Base-by-base conservation (phyloP, 2,797 vertebrate species). In the Tadarida brasiliensis region DNA sequence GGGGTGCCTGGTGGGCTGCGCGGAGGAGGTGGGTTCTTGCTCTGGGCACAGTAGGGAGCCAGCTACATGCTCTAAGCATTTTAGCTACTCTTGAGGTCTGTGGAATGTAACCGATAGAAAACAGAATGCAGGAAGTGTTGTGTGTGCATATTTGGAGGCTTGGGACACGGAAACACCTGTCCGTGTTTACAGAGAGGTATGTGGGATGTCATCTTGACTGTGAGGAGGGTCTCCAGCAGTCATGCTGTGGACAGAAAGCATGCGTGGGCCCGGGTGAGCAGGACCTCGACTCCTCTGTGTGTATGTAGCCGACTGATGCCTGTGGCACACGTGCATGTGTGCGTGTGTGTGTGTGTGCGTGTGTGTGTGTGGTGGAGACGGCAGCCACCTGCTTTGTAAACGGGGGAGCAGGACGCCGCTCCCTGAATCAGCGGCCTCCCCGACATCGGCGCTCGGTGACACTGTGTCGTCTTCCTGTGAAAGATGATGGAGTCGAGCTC, bases 111-210 rank as follows among this genome's bases (percentile, higher is more conserved):
- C 11, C 35, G 2, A 17, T 28, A 76, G 94, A 56, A 68, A 93
- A 57, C 22, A 78, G 39, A 33, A 51, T 61, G 30, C 24, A 19
- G 39, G 76, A 56, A 39, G 30, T 15, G 5, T 0, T 19, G 7
- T 30, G 28, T 15, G 28, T 71, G 14, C 86, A 81, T 59, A 15
- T 44, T 22, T 19, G 44, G 44, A 78, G 57, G 24, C 2, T 22
- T 33, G 57, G 61, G 51, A 68, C 35, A 15, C 54, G 56, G 54
- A 59, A 71, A 35, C 22, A 11, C 63, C 30, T 15, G 49, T 39
- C 77, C 63, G 24, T 71, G 73, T 87, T 91, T 78, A 73, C 8
- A 67, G 92, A 80, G 90, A 51, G 33, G 28, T 59, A 10, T 11
- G 19, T 57, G 47, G 87, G 33, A 24, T 65, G 57, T 70, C 26